Conservation (phyloP, 2,113 vertebrate genomes). For the Leptobrachium leishanense region DNA sequence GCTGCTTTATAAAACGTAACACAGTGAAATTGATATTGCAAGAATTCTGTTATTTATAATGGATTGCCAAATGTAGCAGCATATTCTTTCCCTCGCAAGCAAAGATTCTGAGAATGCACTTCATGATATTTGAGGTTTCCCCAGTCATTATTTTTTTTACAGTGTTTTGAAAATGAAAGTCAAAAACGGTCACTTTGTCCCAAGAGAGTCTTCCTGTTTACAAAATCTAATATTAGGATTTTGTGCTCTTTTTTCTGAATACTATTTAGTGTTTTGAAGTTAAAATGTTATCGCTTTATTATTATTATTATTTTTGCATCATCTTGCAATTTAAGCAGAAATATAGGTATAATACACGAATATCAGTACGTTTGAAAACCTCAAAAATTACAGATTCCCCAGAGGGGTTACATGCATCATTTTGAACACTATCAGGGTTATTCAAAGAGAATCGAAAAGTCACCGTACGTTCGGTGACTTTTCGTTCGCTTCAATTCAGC, state of each 20-base stretch:
- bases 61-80: slow-evolving; percentile 54
- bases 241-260: neutral
- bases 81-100: slow-evolving; percentile 57
- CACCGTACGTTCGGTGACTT: no score
- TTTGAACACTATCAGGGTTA: no score
- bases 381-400: no score
- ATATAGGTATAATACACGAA: no score
- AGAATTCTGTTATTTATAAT: slow-evolving; percentile 54
- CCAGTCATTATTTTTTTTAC: slow-evolving; percentile 52
- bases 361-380: no score
- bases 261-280: neutral
- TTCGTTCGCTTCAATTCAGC: no score
- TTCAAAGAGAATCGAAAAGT: no score
- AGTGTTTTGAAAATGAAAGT: slow-evolving; percentile 3
- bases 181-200: slow-evolving; percentile 5
- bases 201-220: neutral
- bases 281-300: neutral
- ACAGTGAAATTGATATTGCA: slow-evolving; percentile 54
- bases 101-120: slow-evolving; percentile 52
- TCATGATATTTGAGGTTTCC: slow-evolving; percentile 43
- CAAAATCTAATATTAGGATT: no score
- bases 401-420: no score
- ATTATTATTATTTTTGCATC: no score
- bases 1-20: slow-evolving; percentile 49
- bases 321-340: no score